phyloP scores from a whole-genome alignment of 2,113 vertebrate species.

The Laticauda colubrina region DNA sequence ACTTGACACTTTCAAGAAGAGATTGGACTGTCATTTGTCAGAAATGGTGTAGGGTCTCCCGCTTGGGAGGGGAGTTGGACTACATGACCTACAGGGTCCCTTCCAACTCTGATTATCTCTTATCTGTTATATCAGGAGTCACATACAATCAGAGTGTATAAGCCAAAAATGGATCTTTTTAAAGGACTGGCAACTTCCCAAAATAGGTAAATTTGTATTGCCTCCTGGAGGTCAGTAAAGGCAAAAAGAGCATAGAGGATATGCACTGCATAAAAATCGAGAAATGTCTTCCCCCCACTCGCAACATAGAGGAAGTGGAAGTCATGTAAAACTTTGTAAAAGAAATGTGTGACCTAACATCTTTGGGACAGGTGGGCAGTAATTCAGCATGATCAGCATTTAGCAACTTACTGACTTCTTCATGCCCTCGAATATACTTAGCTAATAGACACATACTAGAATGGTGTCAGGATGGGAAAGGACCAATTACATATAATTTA shows the following conservation, averaged over 20 bases:
- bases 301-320: neutral
- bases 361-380: neutral
- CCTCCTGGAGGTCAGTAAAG: neutral
- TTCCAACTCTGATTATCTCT: too few relatives aligned
- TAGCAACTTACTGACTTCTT: neutral
- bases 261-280: neutral
- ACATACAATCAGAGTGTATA: neutral
- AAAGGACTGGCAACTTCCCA: neutral
- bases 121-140: neutral
- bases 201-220: neutral
- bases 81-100: too few relatives aligned
- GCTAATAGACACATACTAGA: neutral
- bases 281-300: neutral
- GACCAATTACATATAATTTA: neutral
- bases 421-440: neutral
- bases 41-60: too few relatives aligned
- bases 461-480: neutral
- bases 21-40: too few relatives aligned
- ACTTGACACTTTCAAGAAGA: too few relatives aligned
- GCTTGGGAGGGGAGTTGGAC: too few relatives aligned
- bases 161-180: neutral
- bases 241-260: neutral
- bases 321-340: neutral
- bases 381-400: neutral
- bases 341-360: neutral